Percentiles rank a stretch among this genome's conserved stretches.
These are phyloP conservation scores for Leptura quadrifasciata DNA, from an alignment of 2,888 invertebrate genomes.

Conservation along the genomic window DNA sequence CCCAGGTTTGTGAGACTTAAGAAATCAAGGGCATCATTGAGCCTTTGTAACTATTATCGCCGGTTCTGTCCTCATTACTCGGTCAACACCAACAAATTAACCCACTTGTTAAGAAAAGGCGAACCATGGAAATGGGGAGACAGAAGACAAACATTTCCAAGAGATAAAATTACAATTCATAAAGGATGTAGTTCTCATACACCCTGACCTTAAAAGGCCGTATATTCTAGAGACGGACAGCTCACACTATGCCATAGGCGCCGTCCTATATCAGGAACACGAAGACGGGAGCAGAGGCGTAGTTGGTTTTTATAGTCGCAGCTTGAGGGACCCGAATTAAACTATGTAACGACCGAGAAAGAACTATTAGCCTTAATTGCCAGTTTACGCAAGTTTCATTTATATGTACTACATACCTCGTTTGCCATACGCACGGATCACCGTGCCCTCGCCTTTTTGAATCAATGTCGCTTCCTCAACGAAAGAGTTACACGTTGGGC, in stretches of 20 bases:
- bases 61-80: background rate
- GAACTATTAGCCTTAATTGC: background rate
- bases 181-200: too few relatives aligned
- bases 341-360: background rate
- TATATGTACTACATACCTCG: background rate
- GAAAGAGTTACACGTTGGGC: too few relatives aligned
- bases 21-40: background rate
- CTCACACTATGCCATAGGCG: too few relatives aligned
- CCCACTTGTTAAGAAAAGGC: background rate
- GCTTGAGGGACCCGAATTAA: background rate
- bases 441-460: background rate
- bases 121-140: background rate
- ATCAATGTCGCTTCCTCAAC: too few relatives aligned
- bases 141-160: background rate
- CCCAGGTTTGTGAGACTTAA: background rate
- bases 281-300: too few relatives aligned
- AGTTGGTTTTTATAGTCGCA: too few relatives aligned
- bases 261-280: too few relatives aligned
- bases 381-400: background rate
- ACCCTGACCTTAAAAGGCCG: too few relatives aligned
- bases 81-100: background rate
- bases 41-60: background rate
- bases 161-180: too few relatives aligned
- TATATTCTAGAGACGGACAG: too few relatives aligned
- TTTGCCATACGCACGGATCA: conserved; percentile 2